Conservation (phyloP, 2,113 vertebrate species). For the Ceuthmochares aereus region DNA sequence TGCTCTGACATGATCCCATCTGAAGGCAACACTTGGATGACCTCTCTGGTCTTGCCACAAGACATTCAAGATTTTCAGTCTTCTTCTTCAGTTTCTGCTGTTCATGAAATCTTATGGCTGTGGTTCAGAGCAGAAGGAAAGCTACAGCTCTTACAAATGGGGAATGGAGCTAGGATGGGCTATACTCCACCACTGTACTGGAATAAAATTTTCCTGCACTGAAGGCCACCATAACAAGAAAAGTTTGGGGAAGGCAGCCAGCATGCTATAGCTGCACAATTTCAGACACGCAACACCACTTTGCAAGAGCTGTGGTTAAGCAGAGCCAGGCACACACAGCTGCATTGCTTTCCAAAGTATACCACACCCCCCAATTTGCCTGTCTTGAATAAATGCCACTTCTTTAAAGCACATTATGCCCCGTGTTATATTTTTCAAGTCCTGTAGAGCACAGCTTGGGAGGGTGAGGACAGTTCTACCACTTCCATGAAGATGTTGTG, state of each 20-base stretch:
- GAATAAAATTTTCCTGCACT: background rate
- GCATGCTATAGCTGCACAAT: background rate
- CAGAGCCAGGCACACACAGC: background rate
- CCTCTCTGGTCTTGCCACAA: rapidly evolving
- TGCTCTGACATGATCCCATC: background rate
- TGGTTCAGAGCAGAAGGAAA: background rate
- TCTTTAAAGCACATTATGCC: background rate
- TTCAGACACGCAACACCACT: background rate
- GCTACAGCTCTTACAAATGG: background rate
- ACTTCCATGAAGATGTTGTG: background rate
- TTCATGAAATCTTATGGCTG: rapidly evolving
- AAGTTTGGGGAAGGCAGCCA: background rate
- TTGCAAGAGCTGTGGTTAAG: background rate
- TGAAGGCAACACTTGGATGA: background rate
- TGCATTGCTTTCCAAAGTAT: background rate
- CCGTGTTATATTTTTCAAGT: background rate
- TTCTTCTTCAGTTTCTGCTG: background rate
- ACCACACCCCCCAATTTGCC: background rate
- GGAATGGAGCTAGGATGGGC: background rate
- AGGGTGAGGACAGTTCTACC: background rate
- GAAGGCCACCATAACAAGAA: background rate
- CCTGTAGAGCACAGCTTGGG: background rate
- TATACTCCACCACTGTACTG: background rate
- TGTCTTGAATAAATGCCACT: background rate
- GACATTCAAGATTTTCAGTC: background rate